Evolutionary conservation across 2,888 invertebrate species (phyloP), one percentile per base, ranked within the genome.

Genomic region (Ormyrus rosae): DNA sequence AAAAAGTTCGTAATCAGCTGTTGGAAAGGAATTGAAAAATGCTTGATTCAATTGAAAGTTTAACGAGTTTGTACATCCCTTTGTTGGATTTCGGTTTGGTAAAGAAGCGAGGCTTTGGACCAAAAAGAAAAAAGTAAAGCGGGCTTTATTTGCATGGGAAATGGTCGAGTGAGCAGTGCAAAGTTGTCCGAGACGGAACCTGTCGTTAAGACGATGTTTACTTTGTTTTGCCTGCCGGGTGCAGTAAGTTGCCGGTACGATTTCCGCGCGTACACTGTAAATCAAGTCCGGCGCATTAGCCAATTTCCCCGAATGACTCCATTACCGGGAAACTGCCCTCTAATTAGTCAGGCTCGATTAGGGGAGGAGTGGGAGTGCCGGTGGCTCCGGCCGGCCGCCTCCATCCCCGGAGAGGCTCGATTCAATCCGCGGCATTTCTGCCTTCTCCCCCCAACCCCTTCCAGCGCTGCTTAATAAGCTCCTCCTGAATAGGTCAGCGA

Each of bases 331-430:
- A 86, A 87, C 88, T 87, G 86, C 84, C 86, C 88, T 87, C 88
- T 89, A 89, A 89, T 89, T 89, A 89, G 88, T 87, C 87, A 87
- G 85, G 87, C 88, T 86, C 88, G 87, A 88, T 89, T 89, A 88
- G 78, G 83, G 34, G 82, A 71, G 83, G 84, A 78, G 81, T 65
- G 78, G 82, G 81, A 83, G 81, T 80, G 77, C 70, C 82, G 80
- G 76, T 74, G 63, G 72, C 65, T 71, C 82, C 61, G 69, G 76
- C 72, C 81, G 63, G 78, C 70, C 76, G 68, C 70, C 81, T 70
- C 79, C 82, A 51, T 55, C 67, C 58, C 48, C n/a, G 48, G 64
- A 70, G 67, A 75, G 69, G 67, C 60, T 77, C 70, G 65, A 82
- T 82, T 79, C 77, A 80, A 80, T 82, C 60, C 80, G 74, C 53